These are phyloP conservation scores for Epirrhoe tristata DNA, from an alignment of 2,888 invertebrate species.

Conservation along the genomic window DNA sequence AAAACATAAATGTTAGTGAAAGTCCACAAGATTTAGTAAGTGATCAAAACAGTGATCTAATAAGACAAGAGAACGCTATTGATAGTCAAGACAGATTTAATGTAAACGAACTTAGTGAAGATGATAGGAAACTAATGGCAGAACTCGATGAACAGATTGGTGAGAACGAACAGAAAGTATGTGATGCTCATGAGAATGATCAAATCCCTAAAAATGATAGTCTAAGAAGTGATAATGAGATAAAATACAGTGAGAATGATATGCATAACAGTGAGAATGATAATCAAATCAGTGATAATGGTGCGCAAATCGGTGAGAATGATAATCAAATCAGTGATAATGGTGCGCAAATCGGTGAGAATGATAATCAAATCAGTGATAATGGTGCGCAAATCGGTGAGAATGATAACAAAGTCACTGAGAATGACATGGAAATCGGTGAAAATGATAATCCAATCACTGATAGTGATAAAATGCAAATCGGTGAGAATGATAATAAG, in stretches of 20 bases:
- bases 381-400: background rate
- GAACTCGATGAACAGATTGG: constrained; percentile 54
- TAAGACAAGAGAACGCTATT: constrained; percentile 11
- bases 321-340: constrained; percentile 41
- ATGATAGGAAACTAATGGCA: constrained; percentile 55
- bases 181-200: constrained; percentile 16
- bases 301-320: background rate
- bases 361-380: constrained; percentile 35
- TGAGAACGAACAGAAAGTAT: background rate
- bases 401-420: constrained; percentile 21
- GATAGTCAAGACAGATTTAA: constrained; percentile 33
- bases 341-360: constrained; percentile 12
- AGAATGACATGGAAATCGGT: background rate
- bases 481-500: background rate
- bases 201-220: background rate
- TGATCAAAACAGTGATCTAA: constrained; percentile 7
- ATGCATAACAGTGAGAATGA: background rate
- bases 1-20: constrained; percentile 10
- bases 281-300: no score
- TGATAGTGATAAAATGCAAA: background rate
- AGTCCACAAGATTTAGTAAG: constrained; percentile 6
- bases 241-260: constrained; percentile 38
- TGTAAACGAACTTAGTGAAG: constrained; percentile 51
- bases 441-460: constrained; percentile 29
- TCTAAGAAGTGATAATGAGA: constrained; percentile 52